Conservation (phyloP, 2,888 invertebrate species). For the Pantelozetes paolii region DNA sequence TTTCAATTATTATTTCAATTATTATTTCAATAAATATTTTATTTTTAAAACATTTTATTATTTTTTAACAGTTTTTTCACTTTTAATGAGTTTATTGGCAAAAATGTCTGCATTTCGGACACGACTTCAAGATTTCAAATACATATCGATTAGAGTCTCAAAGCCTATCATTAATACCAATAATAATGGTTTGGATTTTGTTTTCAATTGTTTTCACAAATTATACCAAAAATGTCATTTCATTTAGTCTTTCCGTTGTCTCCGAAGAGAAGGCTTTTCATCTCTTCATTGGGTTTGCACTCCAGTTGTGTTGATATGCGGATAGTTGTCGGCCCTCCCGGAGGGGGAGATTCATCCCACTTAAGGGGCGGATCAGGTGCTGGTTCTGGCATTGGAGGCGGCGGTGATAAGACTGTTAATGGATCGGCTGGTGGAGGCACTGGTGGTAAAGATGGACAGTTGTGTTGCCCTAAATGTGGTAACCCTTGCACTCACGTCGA, state of each 20-base stretch:
- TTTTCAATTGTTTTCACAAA: too few species aligned
- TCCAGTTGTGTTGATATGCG: background rate
- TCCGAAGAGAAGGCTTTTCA: background rate
- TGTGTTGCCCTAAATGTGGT: conserved; percentile 86
- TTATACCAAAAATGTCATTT: background rate
- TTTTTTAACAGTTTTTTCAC: background rate
- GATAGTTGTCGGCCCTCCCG: conserved; percentile 14
- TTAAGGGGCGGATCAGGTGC: background rate
- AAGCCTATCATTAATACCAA: background rate
- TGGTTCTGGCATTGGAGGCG: background rate
- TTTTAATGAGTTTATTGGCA: background rate
- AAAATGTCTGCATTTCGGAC: conserved; percentile 28
- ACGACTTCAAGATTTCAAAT: conserved; percentile 28
- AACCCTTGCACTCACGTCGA: conserved; percentile 96
- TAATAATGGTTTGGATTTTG: background rate
- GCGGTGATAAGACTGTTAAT: background rate
- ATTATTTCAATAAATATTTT: background rate
- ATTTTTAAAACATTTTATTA: background rate
- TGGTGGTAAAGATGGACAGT: conserved; percentile 52
- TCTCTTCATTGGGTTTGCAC: background rate
- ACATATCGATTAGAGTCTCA: conserved; percentile 6
- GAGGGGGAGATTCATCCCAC: background rate
- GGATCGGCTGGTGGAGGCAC: conserved; percentile 41
- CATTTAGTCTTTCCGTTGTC: background rate
- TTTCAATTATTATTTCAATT: too few species aligned